Evolutionary conservation across 30 jellyfish, hydroid and myxozoan genomes (phyloP).

Genomic region (Hydractinia symbiolongicarpus): DNA sequence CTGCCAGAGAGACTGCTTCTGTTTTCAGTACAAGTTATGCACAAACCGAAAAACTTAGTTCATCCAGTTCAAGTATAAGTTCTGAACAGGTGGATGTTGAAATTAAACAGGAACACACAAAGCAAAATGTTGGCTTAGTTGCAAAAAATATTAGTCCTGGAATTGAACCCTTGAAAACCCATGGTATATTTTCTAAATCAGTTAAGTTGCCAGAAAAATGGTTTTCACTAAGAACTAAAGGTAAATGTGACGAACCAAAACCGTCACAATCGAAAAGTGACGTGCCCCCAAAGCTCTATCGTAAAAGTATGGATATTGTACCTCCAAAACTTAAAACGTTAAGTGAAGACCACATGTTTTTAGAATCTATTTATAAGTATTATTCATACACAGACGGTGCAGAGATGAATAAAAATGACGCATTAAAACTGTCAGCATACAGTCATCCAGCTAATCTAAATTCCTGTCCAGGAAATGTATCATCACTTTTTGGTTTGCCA

Average conservation of each 20-base stretch:
- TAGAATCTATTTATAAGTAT: constrained; percentile 47
- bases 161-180: background rate
- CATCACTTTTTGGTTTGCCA: constrained; percentile 46
- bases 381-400: background rate
- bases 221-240: constrained; percentile 10
- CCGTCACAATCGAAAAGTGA: background rate
- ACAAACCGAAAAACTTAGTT: background rate
- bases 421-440: background rate
- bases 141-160: background rate
- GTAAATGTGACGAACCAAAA: constrained; percentile 8
- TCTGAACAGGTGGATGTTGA: background rate
- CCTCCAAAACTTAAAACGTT: constrained; percentile 57
- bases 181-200: background rate
- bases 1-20: too few relatives aligned
- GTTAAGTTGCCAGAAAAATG: constrained; percentile 9
- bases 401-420: background rate
- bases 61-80: background rate
- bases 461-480: background rate
- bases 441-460: background rate
- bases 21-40: background rate
- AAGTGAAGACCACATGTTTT: constrained; percentile 65
- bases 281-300: too few relatives aligned
- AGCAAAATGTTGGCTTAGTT: background rate
- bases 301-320: constrained; percentile 18
- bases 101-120: background rate